These are phyloP conservation scores for Leptinotarsa defecta DNA, from an alignment of 1,140 invertebrate genomes.

Conservation along the genomic window DNA sequence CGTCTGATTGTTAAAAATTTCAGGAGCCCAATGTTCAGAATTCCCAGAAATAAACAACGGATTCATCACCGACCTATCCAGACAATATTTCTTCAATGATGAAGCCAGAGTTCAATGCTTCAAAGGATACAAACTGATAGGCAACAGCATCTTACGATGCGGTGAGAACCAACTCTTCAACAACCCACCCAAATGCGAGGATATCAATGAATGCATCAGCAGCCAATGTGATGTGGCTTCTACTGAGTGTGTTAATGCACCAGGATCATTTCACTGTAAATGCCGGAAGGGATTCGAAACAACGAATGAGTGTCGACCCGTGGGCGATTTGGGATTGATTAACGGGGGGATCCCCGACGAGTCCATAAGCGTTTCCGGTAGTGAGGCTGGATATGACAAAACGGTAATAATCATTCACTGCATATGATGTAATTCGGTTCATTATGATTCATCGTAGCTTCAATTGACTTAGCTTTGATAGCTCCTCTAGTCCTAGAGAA, in stretches of 20 bases:
- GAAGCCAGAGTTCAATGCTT: conserved; percentile 92
- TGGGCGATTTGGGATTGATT: conserved; percentile 85
- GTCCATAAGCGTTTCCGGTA: conserved; percentile 82
- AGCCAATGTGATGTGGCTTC: conserved; percentile 89
- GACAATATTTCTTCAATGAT: conserved; percentile 84
- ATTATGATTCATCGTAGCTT: not conserved
- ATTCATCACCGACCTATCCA: conserved; percentile 76
- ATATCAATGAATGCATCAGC: conserved; percentile 90
- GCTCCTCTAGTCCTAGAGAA: too few relatives aligned
- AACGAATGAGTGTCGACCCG: conserved; percentile 86
- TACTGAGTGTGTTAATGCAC: conserved; percentile 88
- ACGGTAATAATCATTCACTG: conserved; percentile 61
- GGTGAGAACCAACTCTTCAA: conserved; percentile 84
- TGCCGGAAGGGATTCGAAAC: conserved; percentile 84
- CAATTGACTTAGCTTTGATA: too few relatives aligned
- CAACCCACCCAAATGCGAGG: conserved; percentile 84
- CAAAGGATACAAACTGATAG: conserved; percentile 83
- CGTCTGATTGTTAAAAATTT: conserved; percentile 21
- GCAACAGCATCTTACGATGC: conserved; percentile 87
- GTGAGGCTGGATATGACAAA: conserved; percentile 81
- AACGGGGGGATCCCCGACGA: conserved; percentile 89
- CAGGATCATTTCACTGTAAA: conserved; percentile 90
- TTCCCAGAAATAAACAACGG: conserved; percentile 85
- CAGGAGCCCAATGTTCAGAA: conserved; percentile 77
- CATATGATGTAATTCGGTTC: not conserved